Conservation (phyloP, 2,113 vertebrate species). For the Corythornis vintsioides region DNA sequence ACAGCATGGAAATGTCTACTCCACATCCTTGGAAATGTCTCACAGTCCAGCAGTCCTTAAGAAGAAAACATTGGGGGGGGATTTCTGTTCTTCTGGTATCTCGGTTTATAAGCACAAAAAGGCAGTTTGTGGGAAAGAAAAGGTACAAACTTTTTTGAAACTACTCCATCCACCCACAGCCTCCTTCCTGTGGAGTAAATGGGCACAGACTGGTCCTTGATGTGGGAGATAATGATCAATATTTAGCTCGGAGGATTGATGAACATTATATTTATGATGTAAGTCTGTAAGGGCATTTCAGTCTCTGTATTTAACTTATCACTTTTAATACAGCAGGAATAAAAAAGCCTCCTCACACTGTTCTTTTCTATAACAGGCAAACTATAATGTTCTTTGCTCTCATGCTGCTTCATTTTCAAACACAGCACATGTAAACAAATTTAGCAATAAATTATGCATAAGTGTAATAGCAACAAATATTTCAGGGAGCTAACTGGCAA, state of each 20-base stretch:
- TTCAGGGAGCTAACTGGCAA: constrained; percentile 49
- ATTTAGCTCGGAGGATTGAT: constrained; percentile 9
- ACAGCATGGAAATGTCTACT: background rate
- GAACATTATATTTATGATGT: background rate
- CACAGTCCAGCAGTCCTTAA: background rate
- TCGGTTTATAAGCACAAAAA: background rate
- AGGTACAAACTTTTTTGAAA: background rate
- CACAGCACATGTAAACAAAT: constrained; percentile 50
- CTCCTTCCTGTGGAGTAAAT: background rate
- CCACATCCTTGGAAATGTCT: background rate
- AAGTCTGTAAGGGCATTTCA: background rate
- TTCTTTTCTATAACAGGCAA: constrained; percentile 32
- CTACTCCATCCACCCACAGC: background rate
- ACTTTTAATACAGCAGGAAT: constrained; percentile 14
- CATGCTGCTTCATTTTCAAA: constrained; percentile 62
- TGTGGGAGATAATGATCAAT: constrained; percentile 27
- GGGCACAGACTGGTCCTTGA: background rate
- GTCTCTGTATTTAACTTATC: constrained; percentile 23
- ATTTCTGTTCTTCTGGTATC: background rate
- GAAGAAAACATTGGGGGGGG: background rate
- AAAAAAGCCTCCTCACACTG: background rate
- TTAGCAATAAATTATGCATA: constrained; percentile 65
- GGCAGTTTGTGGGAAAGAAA: background rate
- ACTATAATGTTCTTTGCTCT: constrained; percentile 34
- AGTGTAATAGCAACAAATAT: constrained; percentile 55